phyloP scores from a whole-genome alignment of 2,888 invertebrate genomes.

The Lordiphosa fenestrarum region DNA sequence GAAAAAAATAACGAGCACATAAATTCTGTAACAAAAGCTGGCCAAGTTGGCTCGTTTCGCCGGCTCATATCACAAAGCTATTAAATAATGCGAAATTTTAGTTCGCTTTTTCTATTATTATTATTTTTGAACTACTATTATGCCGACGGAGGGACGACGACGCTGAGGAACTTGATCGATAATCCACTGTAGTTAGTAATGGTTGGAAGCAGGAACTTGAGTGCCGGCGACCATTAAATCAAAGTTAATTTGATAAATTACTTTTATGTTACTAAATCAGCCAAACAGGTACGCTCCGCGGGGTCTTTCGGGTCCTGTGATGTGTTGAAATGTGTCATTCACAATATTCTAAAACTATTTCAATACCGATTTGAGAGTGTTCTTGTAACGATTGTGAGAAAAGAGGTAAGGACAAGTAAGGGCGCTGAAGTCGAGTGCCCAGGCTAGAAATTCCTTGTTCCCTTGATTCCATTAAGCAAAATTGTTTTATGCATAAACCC shows the following conservation, averaged over 20 bases:
- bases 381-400: too few relatives aligned
- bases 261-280: not conserved
- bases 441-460: too few relatives aligned
- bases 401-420: too few relatives aligned
- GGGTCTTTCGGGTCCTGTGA: too few relatives aligned
- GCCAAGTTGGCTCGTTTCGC: constrained; percentile 26
- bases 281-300: too few relatives aligned
- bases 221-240: constrained; percentile 3
- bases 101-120: constrained; percentile 6
- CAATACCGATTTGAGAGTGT: too few relatives aligned
- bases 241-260: constrained; percentile 12
- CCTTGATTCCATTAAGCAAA: too few relatives aligned
- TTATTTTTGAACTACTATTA: not conserved
- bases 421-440: too few relatives aligned
- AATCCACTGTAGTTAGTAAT: constrained; percentile 19
- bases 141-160: constrained; percentile 2
- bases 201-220: constrained; percentile 1
- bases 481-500: too few relatives aligned
- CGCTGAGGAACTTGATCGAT: constrained; percentile 10
- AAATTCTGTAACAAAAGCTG: constrained; percentile 44
- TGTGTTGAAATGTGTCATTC: too few relatives aligned
- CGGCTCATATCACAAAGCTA: constrained; percentile 30
- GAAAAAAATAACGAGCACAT: constrained; percentile 38
- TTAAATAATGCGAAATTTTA: constrained; percentile 29
- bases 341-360: too few relatives aligned